Evolutionary conservation across 1,140 invertebrate genomes (phyloP).

Genomic region (Drosophila parabipectinata): DNA sequence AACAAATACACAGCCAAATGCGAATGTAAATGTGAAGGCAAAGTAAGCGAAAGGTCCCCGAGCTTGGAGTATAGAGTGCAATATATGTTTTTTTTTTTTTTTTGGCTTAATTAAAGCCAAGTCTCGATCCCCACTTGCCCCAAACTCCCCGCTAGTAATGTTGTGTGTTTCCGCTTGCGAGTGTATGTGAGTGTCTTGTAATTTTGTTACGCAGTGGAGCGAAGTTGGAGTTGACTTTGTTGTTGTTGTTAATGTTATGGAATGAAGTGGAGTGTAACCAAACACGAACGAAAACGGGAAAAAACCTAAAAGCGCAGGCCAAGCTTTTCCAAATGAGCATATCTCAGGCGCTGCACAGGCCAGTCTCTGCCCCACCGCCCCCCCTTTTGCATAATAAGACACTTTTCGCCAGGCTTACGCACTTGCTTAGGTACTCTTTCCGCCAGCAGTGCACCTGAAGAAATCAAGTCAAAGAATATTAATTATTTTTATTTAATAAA

Average conservation of each 20-base stretch:
- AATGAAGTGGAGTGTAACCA: slow-evolving; percentile 73
- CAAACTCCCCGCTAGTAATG: background rate
- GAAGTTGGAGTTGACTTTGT: slow-evolving; percentile 51
- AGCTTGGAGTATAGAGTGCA: slow-evolving; percentile 21
- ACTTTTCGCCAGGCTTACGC: slow-evolving; percentile 31
- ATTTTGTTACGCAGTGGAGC: slow-evolving; percentile 78
- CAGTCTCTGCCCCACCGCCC: slow-evolving; percentile 18
- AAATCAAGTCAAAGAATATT: background rate
- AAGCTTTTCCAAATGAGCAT: slow-evolving; percentile 51
- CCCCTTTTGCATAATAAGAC: slow-evolving; percentile 50
- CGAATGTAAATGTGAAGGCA: slow-evolving; percentile 72
- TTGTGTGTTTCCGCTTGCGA: slow-evolving; percentile 21
- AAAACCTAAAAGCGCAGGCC: slow-evolving; percentile 60
- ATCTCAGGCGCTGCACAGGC: slow-evolving; percentile 65
- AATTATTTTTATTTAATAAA: no score
- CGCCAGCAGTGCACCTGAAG: slow-evolving; percentile 9
- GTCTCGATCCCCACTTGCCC: slow-evolving; percentile 11
- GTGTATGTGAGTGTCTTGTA: slow-evolving; percentile 52
- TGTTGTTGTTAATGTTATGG: slow-evolving; percentile 29
- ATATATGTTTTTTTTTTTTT: slow-evolving; percentile 28
- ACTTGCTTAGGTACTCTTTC: slow-evolving; percentile 36
- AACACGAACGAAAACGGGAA: slow-evolving; percentile 38
- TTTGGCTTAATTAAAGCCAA: slow-evolving; percentile 63
- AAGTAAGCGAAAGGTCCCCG: slow-evolving; percentile 69
- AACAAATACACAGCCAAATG: slow-evolving; percentile 62